A percentile compares a stretch with the other conserved stretches of the same genome.
Evolutionary conservation across 2,797 vertebrate species (phyloP).

Genomic region (Holocentrus rufus): DNA sequence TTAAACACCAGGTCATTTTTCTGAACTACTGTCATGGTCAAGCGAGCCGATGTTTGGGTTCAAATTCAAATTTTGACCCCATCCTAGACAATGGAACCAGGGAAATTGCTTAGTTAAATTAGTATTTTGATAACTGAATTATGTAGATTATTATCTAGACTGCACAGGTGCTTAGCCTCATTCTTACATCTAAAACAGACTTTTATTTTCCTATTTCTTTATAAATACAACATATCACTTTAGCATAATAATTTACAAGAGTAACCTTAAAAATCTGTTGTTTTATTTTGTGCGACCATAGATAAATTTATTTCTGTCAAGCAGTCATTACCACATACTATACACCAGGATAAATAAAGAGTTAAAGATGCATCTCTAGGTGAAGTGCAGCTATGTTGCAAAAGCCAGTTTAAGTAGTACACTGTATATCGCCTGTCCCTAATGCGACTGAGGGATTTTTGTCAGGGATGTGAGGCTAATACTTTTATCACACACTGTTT

Average conservation of each 20-base stretch:
- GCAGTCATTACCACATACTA: constrained; percentile 39
- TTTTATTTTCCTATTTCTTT: neutral
- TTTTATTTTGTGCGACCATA: constrained; percentile 15
- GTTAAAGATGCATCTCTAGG: constrained; percentile 41
- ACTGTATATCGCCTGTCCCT: constrained; percentile 32
- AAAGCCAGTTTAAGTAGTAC: constrained; percentile 30
- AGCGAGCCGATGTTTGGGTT: neutral
- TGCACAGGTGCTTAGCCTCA: no score
- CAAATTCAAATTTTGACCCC: constrained; percentile 17
- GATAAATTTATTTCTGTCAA: neutral
- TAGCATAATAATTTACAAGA: constrained; percentile 5
- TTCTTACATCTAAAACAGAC: no score
- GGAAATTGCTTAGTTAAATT: no score
- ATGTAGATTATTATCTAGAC: no score
- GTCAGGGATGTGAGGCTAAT: constrained; percentile 6
- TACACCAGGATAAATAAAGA: constrained; percentile 41
- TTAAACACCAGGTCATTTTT: neutral
- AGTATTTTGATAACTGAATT: no score
- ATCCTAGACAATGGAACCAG: no score
- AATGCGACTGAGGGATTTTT: constrained; percentile 33
- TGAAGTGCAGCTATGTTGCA: constrained; percentile 25
- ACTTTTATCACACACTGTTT: constrained; percentile 8
- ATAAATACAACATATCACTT: constrained; percentile 11
- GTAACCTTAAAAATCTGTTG: no score
- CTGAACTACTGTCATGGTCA: neutral